These are phyloP conservation scores for Eudyptes chrysolophus DNA, from an alignment of 2,113 vertebrate genomes.

Conservation along the genomic window DNA sequence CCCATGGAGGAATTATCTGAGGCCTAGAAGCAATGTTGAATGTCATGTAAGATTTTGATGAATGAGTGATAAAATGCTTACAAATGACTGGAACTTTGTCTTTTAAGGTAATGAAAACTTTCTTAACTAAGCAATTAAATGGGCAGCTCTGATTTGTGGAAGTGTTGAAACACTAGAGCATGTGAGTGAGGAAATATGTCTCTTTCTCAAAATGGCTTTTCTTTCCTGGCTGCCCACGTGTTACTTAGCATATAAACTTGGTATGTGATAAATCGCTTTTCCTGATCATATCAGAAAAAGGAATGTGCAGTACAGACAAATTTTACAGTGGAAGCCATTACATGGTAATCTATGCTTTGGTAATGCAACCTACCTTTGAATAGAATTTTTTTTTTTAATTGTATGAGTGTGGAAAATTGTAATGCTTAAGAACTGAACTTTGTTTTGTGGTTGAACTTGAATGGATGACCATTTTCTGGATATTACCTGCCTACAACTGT, in stretches of 20 bases:
- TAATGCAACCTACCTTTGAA: not conserved
- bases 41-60: not conserved
- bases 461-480: not conserved
- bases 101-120: not conserved
- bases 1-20: not conserved
- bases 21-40: not conserved
- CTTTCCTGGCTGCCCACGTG: not conserved
- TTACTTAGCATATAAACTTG: not conserved
- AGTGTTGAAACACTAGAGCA: not conserved
- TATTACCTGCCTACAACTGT: not conserved
- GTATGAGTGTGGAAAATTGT: not conserved
- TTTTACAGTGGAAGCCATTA: not conserved
- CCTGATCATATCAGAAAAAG: not conserved
- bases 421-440: not conserved
- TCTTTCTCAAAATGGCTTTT: not conserved
- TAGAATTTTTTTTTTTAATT: not conserved
- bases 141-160: not conserved
- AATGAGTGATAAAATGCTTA: not conserved
- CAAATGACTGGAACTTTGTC: not conserved
- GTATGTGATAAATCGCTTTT: not conserved
- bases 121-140: not conserved
- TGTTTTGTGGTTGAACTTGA: not conserved
- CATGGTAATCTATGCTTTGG: not conserved
- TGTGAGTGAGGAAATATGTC: not conserved
- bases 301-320: not conserved